phyloP scores from a whole-genome alignment of 2,113 vertebrate species.

The Microcebus murinus region DNA sequence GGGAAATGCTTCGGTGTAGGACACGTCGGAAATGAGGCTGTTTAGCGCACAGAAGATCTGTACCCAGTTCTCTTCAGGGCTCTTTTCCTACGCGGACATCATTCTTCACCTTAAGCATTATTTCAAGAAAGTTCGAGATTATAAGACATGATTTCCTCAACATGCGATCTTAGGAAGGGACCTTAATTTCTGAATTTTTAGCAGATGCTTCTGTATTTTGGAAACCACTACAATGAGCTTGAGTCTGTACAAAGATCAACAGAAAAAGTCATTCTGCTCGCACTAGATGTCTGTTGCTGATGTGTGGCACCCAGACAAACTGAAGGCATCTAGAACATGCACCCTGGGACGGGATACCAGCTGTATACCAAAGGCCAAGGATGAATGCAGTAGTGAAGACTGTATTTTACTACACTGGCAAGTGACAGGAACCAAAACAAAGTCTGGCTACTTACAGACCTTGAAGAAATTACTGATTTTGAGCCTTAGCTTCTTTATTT shows the following conservation, averaged over 20 bases:
- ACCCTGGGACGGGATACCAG: not conserved
- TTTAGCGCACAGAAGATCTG: not conserved
- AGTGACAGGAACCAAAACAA: not conserved
- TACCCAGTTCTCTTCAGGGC: not conserved
- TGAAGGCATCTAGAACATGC: not conserved
- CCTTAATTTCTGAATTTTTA: not conserved
- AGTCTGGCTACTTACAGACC: not conserved
- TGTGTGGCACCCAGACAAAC: not conserved
- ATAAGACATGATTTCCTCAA: not conserved
- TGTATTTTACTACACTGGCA: not conserved
- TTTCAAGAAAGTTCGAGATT: not conserved
- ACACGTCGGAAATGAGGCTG: not conserved
- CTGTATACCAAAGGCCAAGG: not conserved
- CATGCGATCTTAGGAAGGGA: not conserved
- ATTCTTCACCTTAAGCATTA: not conserved
- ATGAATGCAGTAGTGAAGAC: not conserved
- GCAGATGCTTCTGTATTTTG: not conserved
- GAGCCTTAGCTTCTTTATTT: not conserved
- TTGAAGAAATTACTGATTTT: not conserved
- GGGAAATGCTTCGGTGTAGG: not conserved
- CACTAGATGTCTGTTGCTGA: not conserved
- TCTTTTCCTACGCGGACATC: not conserved
- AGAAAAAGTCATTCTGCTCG: not conserved
- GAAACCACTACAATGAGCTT: not conserved
- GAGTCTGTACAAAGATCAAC: not conserved